These are phyloP conservation scores for Pollimyrus isidori DNA, from an alignment of 2,113 vertebrate species.

Conservation along the genomic window DNA sequence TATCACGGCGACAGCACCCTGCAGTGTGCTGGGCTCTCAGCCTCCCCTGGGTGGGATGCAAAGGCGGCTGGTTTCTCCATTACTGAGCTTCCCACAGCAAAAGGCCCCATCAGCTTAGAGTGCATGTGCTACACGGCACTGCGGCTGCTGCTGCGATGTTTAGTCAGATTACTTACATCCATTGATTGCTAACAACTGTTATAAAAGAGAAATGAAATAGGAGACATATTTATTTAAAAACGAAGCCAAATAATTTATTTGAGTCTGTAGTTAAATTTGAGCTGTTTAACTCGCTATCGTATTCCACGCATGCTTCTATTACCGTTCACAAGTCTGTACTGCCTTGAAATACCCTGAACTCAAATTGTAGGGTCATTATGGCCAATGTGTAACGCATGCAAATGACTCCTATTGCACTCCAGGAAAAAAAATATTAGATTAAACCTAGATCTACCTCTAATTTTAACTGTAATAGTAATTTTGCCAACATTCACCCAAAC, in stretches of 20 bases:
- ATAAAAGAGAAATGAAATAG: background rate
- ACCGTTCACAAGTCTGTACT: background rate
- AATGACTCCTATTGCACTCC: background rate
- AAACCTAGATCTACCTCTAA: background rate
- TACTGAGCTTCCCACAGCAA: background rate
- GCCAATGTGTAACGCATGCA: background rate
- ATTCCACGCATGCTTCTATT: background rate
- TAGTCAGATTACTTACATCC: background rate
- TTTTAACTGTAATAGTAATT: background rate
- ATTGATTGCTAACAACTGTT: background rate
- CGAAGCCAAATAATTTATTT: background rate
- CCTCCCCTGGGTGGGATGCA: conserved; percentile 22
- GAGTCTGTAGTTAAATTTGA: background rate
- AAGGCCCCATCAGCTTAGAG: background rate
- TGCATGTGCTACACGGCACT: background rate
- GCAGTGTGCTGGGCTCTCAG: conserved; percentile 15
- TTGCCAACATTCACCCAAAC: background rate
- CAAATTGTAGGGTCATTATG: background rate
- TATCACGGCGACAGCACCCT: background rate
- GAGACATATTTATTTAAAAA: background rate
- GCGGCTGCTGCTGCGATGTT: background rate
- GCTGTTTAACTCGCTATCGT: background rate
- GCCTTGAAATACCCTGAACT: background rate
- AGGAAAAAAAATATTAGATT: background rate
- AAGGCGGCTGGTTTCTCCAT: conserved; percentile 55